A percentile compares a stretch with the other conserved stretches of the same genome.
phyloP scores from a whole-genome alignment of 2,888 invertebrate genomes.

The Rutpela maculata region DNA sequence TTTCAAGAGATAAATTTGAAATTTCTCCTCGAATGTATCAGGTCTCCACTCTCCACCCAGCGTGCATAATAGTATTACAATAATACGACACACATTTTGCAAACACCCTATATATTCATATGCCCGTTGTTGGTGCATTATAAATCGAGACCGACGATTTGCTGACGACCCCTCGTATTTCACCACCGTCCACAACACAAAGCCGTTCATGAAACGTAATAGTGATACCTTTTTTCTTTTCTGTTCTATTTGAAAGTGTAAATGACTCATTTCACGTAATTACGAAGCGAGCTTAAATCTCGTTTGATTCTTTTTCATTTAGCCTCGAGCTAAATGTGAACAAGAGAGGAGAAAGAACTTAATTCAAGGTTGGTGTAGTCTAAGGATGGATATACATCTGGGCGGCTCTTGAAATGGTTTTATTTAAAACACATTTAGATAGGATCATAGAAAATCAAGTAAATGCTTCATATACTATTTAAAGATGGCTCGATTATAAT shows the following conservation, averaged over 20 bases:
- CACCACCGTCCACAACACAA: not conserved
- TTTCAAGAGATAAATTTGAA: no score
- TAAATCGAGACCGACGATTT: not conserved
- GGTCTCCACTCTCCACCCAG: no score
- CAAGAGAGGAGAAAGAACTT: conserved; percentile 28
- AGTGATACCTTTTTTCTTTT: conserved; percentile 14
- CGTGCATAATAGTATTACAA: no score
- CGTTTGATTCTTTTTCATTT: conserved; percentile 33
- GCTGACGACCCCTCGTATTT: not conserved
- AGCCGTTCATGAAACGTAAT: not conserved
- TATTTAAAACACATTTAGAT: conserved; percentile 4
- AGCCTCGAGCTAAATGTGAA: conserved; percentile 32
- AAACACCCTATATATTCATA: no score
- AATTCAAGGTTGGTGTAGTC: conserved; percentile 32
- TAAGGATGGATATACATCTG: conserved; percentile 25
- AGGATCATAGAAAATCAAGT: not conserved
- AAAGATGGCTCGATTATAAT: not conserved
- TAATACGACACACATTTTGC: no score
- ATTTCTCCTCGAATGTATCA: no score
- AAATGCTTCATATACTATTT: not conserved
- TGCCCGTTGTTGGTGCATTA: no score
- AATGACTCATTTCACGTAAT: conserved; percentile 30
- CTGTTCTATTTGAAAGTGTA: conserved; percentile 37
- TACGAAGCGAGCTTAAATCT: conserved; percentile 12
- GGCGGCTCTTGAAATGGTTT: not conserved